A percentile compares a stretch with the other conserved stretches of the same genome.
Conservation (phyloP, 2,888 invertebrate species). For the Pollenia angustigena region DNA sequence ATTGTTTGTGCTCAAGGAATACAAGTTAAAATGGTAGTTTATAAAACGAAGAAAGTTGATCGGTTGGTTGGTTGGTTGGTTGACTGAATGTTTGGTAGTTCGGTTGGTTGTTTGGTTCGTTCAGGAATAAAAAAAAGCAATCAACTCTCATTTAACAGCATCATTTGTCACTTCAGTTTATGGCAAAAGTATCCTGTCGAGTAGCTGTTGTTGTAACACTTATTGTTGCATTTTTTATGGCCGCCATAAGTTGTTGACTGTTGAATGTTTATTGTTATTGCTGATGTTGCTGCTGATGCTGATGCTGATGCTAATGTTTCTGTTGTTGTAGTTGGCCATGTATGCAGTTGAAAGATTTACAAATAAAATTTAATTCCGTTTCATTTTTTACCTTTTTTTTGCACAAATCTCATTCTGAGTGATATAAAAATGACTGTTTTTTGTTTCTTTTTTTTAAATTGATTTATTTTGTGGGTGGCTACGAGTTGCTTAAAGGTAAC, state of each 20-base stretch:
- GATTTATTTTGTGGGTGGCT: slow-evolving; percentile 7
- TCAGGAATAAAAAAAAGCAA: slow-evolving; percentile 77
- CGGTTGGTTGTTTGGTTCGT: not conserved
- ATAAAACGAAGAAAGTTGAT: slow-evolving; percentile 3
- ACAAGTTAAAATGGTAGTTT: slow-evolving; percentile 27
- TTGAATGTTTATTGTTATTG: slow-evolving; percentile 58
- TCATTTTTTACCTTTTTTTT: not conserved
- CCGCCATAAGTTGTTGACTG: slow-evolving; percentile 74
- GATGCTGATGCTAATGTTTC: not conserved
- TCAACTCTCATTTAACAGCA: slow-evolving; percentile 84
- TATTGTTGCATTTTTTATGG: slow-evolving; percentile 73
- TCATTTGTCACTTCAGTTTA: slow-evolving; percentile 84
- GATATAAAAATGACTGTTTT: slow-evolving; percentile 51
- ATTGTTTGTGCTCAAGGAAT: slow-evolving; percentile 1
- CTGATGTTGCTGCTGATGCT: not conserved
- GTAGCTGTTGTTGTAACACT: slow-evolving; percentile 73
- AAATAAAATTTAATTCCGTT: slow-evolving; percentile 59
- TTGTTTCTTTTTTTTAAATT: slow-evolving; percentile 21
- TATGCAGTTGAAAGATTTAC: slow-evolving; percentile 37
- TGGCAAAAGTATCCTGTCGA: slow-evolving; percentile 75
- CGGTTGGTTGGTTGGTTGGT: slow-evolving; percentile 20
- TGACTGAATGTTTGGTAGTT: slow-evolving; percentile 11
- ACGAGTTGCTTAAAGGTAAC: not conserved
- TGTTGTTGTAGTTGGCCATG: slow-evolving; percentile 34
- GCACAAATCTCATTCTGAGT: not conserved